Evolutionary conservation across 2,113 vertebrate genomes (phyloP), one percentile per base, ranked within the genome.

Genomic region (Eonycteris spelaea): DNA sequence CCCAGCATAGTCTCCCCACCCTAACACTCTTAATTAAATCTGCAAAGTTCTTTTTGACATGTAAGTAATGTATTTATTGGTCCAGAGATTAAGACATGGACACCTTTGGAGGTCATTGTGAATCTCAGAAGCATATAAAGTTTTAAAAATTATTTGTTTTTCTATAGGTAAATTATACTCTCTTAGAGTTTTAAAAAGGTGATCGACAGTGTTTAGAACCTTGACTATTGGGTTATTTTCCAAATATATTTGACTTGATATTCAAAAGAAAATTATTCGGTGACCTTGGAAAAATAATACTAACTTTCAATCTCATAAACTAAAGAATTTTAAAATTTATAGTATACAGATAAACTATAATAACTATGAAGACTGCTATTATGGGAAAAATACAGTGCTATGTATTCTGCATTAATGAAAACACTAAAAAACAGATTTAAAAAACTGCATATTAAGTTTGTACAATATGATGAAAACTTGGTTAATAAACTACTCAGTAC

Each of bases 401-500:
- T n/a, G 79, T 38, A 74, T 92, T 95, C 21, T 78, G 55, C 13
- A 43, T 89, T 94, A 95, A 40, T 85, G n/a, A 79, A 95, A 97
- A 67, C 19, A 71, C 63, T 40, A 65, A 75, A 90, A 86, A 68
- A 68, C 22, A 48, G 15, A 61, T 45, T 67, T 26, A 30, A 51
- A 78, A 79, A 70, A 15, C 53, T 73, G 8, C 61, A 55, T 63
- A 86, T 90, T 78, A 86, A 70, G 33, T 96, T 85, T 95, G 4
- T 85, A 95, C 95, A 97, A 88, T 92, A 74, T 85, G 59, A 90
- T 57, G 84, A 84, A 94, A 87, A 94, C 45, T 96, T 90, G 87
- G 71, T 86, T 97, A 96, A 92, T 93, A 96, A 95, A 97, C 71
- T 98, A 53, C 55, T 35, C 71, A 94, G 94, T 95, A 90, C 87